A percentile compares a stretch with the other conserved stretches of the same genome.
These are phyloP conservation scores for Sebastes hubbsi DNA, from an alignment of 2,797 vertebrate genomes.

Conservation along the genomic window DNA sequence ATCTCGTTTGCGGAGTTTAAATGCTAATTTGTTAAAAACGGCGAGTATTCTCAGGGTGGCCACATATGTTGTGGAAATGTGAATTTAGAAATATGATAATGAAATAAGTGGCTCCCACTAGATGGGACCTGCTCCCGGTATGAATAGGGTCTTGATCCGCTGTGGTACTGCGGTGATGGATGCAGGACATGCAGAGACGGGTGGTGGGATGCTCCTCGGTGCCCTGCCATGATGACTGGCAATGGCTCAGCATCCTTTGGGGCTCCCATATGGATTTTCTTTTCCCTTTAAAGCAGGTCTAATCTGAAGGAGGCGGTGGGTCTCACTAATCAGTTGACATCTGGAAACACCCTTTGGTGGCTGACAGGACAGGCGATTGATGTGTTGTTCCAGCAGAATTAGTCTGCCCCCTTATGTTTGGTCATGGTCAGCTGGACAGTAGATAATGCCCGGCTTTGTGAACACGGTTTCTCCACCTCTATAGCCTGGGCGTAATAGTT, in stretches of 20 bases:
- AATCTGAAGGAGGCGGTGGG: conserved; percentile 37
- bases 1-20: conserved; percentile 61
- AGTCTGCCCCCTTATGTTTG: conserved; percentile 66
- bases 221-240: conserved; percentile 1
- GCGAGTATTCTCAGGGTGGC: conserved; percentile 48
- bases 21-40: conserved; percentile 61
- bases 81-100: conserved; percentile 61
- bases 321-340: conserved; percentile 65
- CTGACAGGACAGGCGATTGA: conserved; percentile 58
- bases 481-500: not conserved
- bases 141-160: conserved; percentile 44
- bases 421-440: conserved; percentile 55
- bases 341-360: conserved; percentile 66
- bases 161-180: conserved; percentile 22
- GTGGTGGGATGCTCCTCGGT: conserved; percentile 9
- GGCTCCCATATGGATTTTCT: conserved; percentile 48
- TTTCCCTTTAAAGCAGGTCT: conserved; percentile 25
- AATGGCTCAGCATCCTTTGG: conserved; percentile 24
- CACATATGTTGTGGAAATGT: conserved; percentile 55
- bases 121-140: conserved; percentile 13
- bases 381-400: conserved; percentile 67
- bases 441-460: conserved; percentile 57
- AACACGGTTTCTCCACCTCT: conserved; percentile 4
- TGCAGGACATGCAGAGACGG: conserved; percentile 13
- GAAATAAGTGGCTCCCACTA: conserved; percentile 52